A percentile compares a stretch with the other conserved stretches of the same genome.
Evolutionary conservation across 1,140 invertebrate species (phyloP).

Genomic region (Zaprionus nigranus): DNA sequence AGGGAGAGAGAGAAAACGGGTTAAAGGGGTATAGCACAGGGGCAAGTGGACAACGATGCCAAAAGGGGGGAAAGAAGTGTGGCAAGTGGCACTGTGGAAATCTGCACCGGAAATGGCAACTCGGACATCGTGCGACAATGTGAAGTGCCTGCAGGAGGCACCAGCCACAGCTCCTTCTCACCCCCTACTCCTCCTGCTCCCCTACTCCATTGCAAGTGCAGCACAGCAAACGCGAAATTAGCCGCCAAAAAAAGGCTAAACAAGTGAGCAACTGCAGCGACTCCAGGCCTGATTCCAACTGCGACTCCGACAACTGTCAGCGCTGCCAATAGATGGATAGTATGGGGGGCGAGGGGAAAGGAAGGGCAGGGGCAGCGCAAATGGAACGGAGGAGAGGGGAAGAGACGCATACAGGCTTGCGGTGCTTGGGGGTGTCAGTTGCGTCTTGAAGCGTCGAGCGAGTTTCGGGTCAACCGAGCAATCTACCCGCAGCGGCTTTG

Average conservation of each 20-base stretch:
- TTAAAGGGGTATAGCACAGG: conserved; percentile 1
- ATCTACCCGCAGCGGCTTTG: conserved; percentile 78
- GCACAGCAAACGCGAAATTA: conserved; percentile 63
- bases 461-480: conserved; percentile 69
- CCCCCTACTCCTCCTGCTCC: no score
- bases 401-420: no score
- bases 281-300: not conserved
- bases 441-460: conserved; percentile 15
- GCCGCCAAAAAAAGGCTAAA: conserved; percentile 45
- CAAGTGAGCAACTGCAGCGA: conserved; percentile 29
- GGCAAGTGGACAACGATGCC: not conserved
- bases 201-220: not conserved
- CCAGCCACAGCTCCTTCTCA: not conserved
- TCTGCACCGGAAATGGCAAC: conserved; percentile 56
- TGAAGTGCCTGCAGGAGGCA: conserved; percentile 16
- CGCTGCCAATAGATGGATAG: not conserved
- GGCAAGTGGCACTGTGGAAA: conserved; percentile 26
- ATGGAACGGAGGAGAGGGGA: no score
- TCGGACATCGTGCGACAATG: conserved; percentile 67
- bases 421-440: not conserved
- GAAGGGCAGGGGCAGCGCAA: no score
- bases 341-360: no score
- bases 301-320: not conserved
- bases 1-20: not conserved
- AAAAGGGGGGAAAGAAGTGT: no score